Base-by-base conservation (phyloP, 1,140 invertebrate species). In the Ceratoteleas bidentatus region DNA sequence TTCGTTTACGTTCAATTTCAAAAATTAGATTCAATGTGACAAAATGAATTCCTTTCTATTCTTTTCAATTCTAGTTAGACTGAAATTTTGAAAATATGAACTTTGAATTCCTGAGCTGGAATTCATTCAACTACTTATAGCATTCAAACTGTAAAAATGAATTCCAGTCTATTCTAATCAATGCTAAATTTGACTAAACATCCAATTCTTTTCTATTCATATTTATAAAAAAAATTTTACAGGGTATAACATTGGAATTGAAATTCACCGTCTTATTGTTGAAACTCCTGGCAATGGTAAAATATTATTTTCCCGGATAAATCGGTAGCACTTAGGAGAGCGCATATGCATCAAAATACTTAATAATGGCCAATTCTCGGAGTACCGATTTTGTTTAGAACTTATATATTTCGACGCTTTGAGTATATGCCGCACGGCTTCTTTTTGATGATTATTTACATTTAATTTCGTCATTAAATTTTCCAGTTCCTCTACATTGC, bases 331-430 rank as follows among this genome's bases (percentile, higher is more conserved):
- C 58, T 38, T 68, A 3, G 81, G 69, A 32, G 76, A 83, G 11
- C 69, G 53, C 61, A 80, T 80, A 11, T 83, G 57, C 40, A 83
- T 68, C 10, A 83, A n/a, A 13, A 83, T 9, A 14, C 56, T 58
- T 10, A 83, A 11, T 1, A 80, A 9, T 2, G 68, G 7, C 76
- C 81, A 80, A 14, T 80, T 45, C 34, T 83, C 81, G 0, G 69
- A 64, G 49, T 83, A 83, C 0, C 58, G 61, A 16, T 60, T 60
- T 34, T 43, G 15, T 33, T 52, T 70, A 0, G 16, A 0, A 15
- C 40, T 66, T 32, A 54, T 45, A 6, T 45, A 33, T 49, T 47
- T 60, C 6, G 73, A 45, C 1, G 54, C 56, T 32, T 10, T 34
- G 10, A 75, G 4, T 13, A 66, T 66, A 16, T 54, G 15, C 0